A percentile compares a stretch with the other conserved stretches of the same genome.
phyloP scores from a whole-genome alignment of 2,797 vertebrate species.

The Rhynchonycteris naso region DNA sequence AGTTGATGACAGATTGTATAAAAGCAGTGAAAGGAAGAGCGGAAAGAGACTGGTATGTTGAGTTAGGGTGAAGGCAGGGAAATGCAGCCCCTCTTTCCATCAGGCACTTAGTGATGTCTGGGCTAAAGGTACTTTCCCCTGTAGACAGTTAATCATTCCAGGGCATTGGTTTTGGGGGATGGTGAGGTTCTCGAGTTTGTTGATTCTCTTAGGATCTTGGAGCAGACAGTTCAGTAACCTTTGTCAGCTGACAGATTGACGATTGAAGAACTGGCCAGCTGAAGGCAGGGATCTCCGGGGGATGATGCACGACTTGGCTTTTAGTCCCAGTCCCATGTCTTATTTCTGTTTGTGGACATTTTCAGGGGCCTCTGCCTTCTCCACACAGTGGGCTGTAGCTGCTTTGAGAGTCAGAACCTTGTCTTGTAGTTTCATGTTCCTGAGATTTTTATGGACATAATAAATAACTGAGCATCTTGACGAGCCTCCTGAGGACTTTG shows the following conservation, averaged over 20 bases:
- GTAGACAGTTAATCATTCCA: not conserved
- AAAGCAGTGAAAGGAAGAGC: not conserved
- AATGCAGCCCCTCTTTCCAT: not conserved
- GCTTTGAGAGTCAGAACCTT: not conserved
- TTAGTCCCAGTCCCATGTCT: slow-evolving; percentile 30
- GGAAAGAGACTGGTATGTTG: not conserved
- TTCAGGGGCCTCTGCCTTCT: not conserved
- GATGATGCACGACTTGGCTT: not conserved
- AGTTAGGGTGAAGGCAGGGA: not conserved
- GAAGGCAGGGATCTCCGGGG: not conserved
- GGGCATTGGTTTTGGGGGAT: not conserved
- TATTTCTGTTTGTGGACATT: slow-evolving; percentile 10
- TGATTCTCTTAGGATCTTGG: not conserved
- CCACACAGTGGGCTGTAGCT: not conserved
- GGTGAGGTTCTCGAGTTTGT: not conserved
- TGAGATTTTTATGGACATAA: not conserved
- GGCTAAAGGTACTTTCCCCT: not conserved
- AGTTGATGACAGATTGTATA: slow-evolving; percentile 47
- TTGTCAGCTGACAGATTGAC: not conserved
- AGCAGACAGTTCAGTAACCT: not conserved
- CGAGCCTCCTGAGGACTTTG: not conserved
- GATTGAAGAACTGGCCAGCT: not conserved
- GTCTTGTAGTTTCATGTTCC: not conserved
- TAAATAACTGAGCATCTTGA: not conserved
- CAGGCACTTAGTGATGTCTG: not conserved